Evolutionary conservation across 2,888 invertebrate genomes (phyloP), one percentile per base, ranked within the genome.

Genomic region (Amphipoea oculea): DNA sequence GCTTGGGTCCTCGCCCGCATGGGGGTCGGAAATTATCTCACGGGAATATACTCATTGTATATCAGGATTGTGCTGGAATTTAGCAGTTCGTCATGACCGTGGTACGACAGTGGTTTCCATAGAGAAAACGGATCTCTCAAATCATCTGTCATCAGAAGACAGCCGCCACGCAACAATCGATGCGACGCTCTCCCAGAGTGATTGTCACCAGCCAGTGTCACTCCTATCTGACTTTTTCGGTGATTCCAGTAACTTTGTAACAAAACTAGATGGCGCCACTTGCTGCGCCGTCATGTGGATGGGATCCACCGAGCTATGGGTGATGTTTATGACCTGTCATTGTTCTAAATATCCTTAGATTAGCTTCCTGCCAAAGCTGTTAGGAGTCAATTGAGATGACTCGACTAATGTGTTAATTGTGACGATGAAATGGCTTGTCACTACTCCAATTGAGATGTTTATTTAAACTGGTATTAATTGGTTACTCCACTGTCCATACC

Each of bases 381-480:
- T 68, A 72, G 65, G 23, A 73, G 76, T 73, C 54, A 84, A 84
- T 76, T 86, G 63, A 63, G 73, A 74, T 73, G 73, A 84, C 54
- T 75, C 72, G 69, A 14, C 74, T 82, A 78, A 86, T 65, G 78
- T 76, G 83, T 75, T 86, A 86, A 84, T 75, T 75, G 72, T 72
- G 62, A 73, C 72, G 54, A 86, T 78, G 40, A 86, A 85, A 86
- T 72, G 51, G 74, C 73, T 73, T 78, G 86, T 78, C 86, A 86
- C 70, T 72, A 83, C 62, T 72, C 42, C 67, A 86, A 74, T 74
- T 85, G 60, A 75, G 60, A 79, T 74, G 70, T 79, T 84, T 84
- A 48, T 74, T 71, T 79, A 40, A 79, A 73, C 73, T 79, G 60
- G 54, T 71, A 66, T 68, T 80, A 62, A 70, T 70, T 66, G 82